Conservation (phyloP, 1,140 invertebrate species). For the Drosophila baimaii region DNA sequence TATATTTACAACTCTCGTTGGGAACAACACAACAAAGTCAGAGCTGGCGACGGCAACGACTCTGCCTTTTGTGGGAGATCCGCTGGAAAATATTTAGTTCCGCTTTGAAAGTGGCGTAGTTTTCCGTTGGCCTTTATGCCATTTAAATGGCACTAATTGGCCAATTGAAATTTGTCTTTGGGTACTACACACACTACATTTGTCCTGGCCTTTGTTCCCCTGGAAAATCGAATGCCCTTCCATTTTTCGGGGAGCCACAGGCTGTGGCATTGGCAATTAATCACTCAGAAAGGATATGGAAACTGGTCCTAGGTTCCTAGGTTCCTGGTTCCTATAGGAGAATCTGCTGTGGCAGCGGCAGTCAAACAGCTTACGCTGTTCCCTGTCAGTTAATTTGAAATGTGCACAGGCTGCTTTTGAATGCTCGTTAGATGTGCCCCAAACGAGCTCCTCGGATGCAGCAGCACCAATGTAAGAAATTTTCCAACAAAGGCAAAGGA, state of each 20-base stretch:
- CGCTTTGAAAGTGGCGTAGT: constrained; percentile 23
- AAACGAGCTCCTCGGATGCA: neutral
- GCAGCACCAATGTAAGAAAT: neutral
- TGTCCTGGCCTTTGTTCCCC: constrained; percentile 24
- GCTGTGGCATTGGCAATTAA: constrained; percentile 48
- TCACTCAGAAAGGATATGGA: constrained; percentile 25
- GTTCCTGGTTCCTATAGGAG: neutral
- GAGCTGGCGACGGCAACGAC: neutral
- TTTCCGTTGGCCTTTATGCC: constrained; percentile 33
- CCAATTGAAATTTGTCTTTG: constrained; percentile 57
- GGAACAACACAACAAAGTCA: constrained; percentile 16
- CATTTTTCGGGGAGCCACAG: neutral
- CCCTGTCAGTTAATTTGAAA: constrained; percentile 35
- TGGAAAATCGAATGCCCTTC: constrained; percentile 21
- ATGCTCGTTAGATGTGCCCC: constrained; percentile 13
- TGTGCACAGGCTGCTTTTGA: constrained; percentile 17
- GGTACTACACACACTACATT: constrained; percentile 10
- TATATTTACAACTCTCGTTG: constrained; percentile 46
- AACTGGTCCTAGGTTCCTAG: neutral
- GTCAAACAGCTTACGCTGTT: constrained; percentile 27
- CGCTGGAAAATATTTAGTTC: constrained; percentile 36
- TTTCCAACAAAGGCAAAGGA: constrained; percentile 2
- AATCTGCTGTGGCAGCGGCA: constrained; percentile 16
- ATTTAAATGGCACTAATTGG: constrained; percentile 73
- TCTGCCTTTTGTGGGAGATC: constrained; percentile 33